Percentiles rank a stretch among this genome's conserved stretches.
phyloP scores from a whole-genome alignment of 2,113 vertebrate genomes.

The Catharus fuscescens region DNA sequence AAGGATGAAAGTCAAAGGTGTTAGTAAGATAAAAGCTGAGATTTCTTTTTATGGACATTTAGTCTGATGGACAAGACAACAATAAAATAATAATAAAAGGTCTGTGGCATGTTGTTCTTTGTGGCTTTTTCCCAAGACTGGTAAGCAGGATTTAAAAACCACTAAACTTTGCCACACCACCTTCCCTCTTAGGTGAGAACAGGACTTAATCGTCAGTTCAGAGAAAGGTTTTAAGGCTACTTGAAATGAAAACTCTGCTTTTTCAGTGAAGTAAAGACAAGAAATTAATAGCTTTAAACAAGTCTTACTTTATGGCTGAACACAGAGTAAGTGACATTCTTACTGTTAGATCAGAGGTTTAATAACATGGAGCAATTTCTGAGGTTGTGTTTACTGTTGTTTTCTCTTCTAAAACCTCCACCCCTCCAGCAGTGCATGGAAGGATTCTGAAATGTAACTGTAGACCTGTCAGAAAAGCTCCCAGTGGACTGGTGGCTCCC shows the following conservation, averaged over 20 bases:
- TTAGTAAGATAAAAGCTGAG: neutral
- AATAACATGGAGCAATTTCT: neutral
- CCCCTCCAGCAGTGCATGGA: neutral
- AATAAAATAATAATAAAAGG: neutral
- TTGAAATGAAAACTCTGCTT: neutral
- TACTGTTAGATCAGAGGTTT: neutral
- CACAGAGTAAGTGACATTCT: neutral
- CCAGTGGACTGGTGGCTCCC: neutral
- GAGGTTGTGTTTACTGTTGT: conserved; percentile 3
- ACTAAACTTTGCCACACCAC: neutral
- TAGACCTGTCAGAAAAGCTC: conserved; percentile 6
- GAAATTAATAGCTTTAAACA: neutral
- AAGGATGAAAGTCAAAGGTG: neutral
- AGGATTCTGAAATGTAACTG: neutral
- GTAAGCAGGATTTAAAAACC: neutral
- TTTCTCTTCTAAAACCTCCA: neutral
- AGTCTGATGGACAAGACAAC: neutral
- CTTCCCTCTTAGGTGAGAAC: neutral
- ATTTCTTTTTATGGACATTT: neutral
- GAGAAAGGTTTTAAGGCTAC: neutral
- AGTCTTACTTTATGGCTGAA: neutral
- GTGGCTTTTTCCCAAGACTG: neutral
- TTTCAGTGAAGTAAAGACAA: neutral
- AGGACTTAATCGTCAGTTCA: neutral
- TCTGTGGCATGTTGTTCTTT: neutral